A percentile compares a stretch with the other conserved stretches of the same genome.
phyloP scores from a whole-genome alignment of 2,113 vertebrate genomes.

The Calidris pygmaea region DNA sequence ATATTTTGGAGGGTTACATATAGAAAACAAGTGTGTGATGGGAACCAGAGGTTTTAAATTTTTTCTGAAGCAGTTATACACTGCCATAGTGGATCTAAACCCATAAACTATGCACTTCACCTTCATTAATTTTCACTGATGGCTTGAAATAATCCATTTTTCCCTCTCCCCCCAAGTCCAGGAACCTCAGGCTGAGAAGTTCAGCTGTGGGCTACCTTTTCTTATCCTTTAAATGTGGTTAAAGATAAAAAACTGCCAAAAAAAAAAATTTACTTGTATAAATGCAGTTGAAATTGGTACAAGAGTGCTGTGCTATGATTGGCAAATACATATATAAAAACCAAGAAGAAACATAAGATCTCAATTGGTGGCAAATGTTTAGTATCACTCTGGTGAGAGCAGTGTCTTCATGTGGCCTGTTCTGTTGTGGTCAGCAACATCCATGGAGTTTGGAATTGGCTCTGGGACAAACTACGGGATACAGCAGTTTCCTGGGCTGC shows the following conservation, averaged over 20 bases:
- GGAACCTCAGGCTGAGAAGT: neutral
- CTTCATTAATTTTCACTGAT: neutral
- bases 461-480: neutral
- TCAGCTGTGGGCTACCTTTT: neutral
- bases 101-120: neutral
- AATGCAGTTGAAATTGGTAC: neutral
- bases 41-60: neutral
- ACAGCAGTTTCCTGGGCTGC: neutral
- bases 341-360: neutral
- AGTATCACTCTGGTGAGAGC: neutral
- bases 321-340: neutral
- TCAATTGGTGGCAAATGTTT: neutral
- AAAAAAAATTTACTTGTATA: neutral
- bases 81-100: neutral
- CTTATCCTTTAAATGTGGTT: neutral
- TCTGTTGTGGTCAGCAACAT: neutral
- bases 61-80: neutral
- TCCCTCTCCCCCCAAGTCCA: neutral
- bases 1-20: neutral
- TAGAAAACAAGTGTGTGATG: accelerated
- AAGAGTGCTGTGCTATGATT: neutral
- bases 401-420: neutral
- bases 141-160: neutral
- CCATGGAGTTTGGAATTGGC: neutral
- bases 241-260: neutral